Evolutionary conservation across 2,113 vertebrate species (phyloP).

Genomic region (Alexandromys fortis): DNA sequence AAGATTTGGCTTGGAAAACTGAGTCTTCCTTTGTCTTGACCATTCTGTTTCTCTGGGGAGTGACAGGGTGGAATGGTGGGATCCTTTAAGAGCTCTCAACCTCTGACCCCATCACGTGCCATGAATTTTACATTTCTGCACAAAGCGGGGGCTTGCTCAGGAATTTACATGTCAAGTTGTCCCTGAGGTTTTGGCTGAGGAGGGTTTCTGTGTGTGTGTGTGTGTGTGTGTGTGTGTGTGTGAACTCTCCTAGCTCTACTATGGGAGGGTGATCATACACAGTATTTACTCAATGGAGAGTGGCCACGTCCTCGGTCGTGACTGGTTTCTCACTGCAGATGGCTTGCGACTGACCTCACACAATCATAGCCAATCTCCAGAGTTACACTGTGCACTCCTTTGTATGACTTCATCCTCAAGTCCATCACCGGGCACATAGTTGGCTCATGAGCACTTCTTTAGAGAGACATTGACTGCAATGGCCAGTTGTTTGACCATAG

Average conservation of each 20-base stretch:
- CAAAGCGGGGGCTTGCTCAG: background rate
- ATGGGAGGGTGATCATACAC: background rate
- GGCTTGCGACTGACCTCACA: background rate
- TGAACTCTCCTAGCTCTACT: background rate
- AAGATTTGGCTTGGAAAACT: background rate
- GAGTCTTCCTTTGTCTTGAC: background rate
- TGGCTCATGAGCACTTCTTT: background rate
- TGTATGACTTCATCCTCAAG: background rate
- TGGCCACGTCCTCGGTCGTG: too few species aligned
- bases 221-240: too few species aligned
- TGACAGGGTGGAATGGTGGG: background rate
- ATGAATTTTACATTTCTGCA: background rate
- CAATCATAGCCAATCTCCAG: background rate
- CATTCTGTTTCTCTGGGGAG: background rate
- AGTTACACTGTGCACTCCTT: accelerated
- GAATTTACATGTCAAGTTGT: background rate
- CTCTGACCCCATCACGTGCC: accelerated
- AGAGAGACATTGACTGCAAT: background rate
- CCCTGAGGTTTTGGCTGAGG: background rate
- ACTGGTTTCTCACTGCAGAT: background rate
- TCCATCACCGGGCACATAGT: too few species aligned
- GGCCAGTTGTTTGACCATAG: background rate
- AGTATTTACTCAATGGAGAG: background rate
- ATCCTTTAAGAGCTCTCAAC: background rate
- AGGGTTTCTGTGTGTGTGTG: too few species aligned